These are phyloP conservation scores for Hypotaenidia philippensis DNA, from an alignment of 2,797 vertebrate genomes.

Conservation along the genomic window DNA sequence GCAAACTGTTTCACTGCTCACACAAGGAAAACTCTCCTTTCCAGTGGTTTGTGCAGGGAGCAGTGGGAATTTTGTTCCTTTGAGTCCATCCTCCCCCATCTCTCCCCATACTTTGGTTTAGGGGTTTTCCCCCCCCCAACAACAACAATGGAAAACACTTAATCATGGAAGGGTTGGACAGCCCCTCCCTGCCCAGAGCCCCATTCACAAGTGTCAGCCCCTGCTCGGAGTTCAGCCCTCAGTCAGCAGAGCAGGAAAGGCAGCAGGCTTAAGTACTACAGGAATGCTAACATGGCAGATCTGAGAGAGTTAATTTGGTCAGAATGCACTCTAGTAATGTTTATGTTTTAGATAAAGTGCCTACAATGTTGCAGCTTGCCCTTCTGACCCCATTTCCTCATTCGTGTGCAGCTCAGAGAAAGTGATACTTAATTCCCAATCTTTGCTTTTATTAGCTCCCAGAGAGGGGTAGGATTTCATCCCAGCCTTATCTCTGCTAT, in stretches of 20 bases:
- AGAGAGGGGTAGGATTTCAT: constrained; percentile 81
- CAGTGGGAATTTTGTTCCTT: background rate
- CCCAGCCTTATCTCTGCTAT: constrained; percentile 81
- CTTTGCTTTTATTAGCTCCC: constrained; percentile 85
- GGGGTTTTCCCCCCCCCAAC: background rate
- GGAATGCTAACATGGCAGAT: constrained; percentile 83
- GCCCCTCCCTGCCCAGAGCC: constrained; percentile 5
- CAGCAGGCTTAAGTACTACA: constrained; percentile 78
- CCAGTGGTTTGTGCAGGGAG: background rate
- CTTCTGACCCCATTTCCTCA: constrained; percentile 86
- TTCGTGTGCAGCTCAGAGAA: constrained; percentile 84
- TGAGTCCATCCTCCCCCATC: fast-evolving
- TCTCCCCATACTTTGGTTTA: background rate
- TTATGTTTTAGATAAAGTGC: constrained; percentile 89
- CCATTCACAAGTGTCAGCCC: constrained; percentile 63
- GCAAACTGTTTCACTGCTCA: background rate
- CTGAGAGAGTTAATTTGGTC: constrained; percentile 87
- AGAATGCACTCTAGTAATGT: constrained; percentile 87
- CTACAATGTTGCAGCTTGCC: constrained; percentile 84
- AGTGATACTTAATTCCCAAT: constrained; percentile 85
- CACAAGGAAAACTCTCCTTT: background rate
- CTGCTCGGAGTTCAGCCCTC: constrained; percentile 58
- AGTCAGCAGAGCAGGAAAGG: constrained; percentile 77
- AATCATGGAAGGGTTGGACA: constrained; percentile 36
- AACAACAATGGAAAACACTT: background rate